phyloP scores from a whole-genome alignment of 2,888 invertebrate genomes.

The Holacanthella duospinosa region DNA sequence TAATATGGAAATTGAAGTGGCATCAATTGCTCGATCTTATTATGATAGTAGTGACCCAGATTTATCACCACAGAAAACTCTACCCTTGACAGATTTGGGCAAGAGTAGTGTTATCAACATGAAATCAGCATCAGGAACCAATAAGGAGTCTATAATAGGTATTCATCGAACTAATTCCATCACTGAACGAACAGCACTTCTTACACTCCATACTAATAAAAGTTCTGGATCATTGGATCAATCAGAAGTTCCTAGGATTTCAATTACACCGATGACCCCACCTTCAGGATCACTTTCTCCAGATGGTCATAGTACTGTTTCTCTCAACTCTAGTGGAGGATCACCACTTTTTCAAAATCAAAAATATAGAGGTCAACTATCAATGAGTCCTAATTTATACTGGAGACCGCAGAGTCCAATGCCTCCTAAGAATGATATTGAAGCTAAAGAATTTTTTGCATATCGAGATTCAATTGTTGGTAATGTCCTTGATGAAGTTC shows the following conservation, averaged over 20 bases:
- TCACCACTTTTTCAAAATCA: conserved; percentile 19
- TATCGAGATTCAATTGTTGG: conserved; percentile 63
- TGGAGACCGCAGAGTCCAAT: conserved; percentile 33
- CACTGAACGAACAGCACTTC: neutral
- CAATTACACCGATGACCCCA: conserved; percentile 35
- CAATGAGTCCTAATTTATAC: conserved; percentile 14
- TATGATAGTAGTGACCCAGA: neutral
- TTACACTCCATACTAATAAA: neutral
- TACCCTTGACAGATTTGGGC: no score
- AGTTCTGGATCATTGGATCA: neutral
- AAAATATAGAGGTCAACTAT: conserved; percentile 9
- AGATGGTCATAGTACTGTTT: conserved; percentile 29
- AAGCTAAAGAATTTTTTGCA: conserved; percentile 59
- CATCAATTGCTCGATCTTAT: neutral
- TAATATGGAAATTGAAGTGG: no score
- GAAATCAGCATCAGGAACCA: neutral
- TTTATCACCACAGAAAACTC: neutral
- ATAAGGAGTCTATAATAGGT: neutral
- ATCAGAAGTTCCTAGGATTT: conserved; percentile 22
- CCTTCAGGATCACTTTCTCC: conserved; percentile 25
- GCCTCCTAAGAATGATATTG: conserved; percentile 45
- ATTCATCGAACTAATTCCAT: neutral
- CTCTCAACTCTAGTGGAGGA: conserved; percentile 24
- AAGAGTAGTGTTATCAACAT: no score
- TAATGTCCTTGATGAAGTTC: conserved; percentile 60